Conservation (phyloP, 2,797 vertebrate genomes). For the Myiotriccus ornatus region DNA sequence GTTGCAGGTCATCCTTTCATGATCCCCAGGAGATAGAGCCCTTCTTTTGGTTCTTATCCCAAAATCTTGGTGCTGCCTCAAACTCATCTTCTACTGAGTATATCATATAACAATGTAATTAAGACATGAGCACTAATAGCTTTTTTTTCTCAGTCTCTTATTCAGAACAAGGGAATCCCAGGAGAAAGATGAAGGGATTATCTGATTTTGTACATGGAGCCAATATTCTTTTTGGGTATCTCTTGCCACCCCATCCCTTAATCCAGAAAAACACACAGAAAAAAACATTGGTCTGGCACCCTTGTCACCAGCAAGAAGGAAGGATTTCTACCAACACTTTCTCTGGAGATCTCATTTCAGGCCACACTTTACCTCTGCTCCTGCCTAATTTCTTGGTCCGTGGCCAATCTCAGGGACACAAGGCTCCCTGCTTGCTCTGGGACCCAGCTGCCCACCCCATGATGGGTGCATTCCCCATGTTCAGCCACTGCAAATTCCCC, state of each 20-base stretch:
- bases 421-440: neutral
- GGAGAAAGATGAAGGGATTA: neutral
- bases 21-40: neutral
- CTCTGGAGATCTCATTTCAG: neutral
- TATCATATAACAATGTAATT: neutral
- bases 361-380: neutral
- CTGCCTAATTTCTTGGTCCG: neutral
- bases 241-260: neutral
- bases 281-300: neutral
- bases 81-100: neutral
- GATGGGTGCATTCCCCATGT: neutral
- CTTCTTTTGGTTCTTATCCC: neutral
- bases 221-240: neutral
- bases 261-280: neutral
- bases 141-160: neutral
- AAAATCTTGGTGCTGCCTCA: neutral
- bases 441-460: accelerated
- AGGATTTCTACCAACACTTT: neutral
- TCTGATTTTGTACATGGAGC: neutral
- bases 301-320: neutral
- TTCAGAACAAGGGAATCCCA: neutral
- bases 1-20: neutral
- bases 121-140: neutral
- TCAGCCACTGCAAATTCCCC: neutral
- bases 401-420: neutral